Evolutionary conservation across 2,888 invertebrate genomes (phyloP).

Genomic region (Drosophila hawaiiensis): DNA sequence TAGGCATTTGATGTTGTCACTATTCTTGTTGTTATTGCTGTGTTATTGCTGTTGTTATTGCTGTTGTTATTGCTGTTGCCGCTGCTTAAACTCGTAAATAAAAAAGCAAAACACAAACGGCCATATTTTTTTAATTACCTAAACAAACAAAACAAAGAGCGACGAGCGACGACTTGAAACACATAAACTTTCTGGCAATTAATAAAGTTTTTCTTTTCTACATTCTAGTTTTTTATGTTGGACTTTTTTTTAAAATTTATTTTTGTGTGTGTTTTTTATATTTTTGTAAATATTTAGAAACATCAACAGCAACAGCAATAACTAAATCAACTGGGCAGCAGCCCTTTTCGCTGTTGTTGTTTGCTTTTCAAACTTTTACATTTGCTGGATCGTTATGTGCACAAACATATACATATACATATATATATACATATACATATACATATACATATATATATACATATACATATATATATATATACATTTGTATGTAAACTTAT

Average conservation of each 20-base stretch:
- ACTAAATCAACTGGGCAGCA: slow-evolving; percentile 38
- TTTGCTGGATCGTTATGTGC: slow-evolving; percentile 16
- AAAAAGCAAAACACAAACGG: slow-evolving; percentile 24
- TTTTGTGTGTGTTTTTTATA: slow-evolving; percentile 15
- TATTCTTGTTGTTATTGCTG: background rate
- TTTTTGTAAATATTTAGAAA: slow-evolving; percentile 69
- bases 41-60: background rate
- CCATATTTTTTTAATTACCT: slow-evolving; percentile 77
- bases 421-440: background rate
- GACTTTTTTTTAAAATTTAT: slow-evolving; percentile 18
- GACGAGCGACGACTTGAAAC: slow-evolving; percentile 50
- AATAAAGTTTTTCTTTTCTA: slow-evolving; percentile 64
- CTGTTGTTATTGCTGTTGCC: slow-evolving; percentile 14
- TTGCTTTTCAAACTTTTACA: slow-evolving; percentile 46
- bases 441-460: background rate
- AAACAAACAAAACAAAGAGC: slow-evolving; percentile 60
- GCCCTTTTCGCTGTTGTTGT: slow-evolving; percentile 36
- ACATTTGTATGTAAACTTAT: background rate
- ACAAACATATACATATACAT: background rate
- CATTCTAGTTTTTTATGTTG: slow-evolving; percentile 13
- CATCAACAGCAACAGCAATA: slow-evolving; percentile 39
- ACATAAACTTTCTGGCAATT: slow-evolving; percentile 59
- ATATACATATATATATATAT: background rate
- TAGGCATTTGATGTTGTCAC: slow-evolving; percentile 6
- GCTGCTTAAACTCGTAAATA: slow-evolving; percentile 25